Evolutionary conservation across 1,140 invertebrate species (phyloP), one percentile per base, ranked within the genome.

Genomic region (Neodiprion virginianus): DNA sequence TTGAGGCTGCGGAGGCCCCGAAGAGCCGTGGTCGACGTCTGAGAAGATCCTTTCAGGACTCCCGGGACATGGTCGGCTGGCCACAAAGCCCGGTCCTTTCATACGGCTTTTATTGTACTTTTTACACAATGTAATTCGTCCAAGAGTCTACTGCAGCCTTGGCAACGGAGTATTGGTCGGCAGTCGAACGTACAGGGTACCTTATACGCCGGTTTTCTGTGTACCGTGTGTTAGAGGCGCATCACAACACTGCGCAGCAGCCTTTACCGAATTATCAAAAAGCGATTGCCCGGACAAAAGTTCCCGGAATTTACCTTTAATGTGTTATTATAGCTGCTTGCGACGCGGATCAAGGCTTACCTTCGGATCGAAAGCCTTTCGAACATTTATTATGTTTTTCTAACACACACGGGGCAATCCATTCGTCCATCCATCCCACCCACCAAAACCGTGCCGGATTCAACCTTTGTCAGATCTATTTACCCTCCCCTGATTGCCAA

Each of bases 331-430:
- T 87, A 87, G 85, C 86, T 67, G 47, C n/a, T 47, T n/a, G 61
- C 74, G 47, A 65, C 47, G 14, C 53, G 66, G 74, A 76, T 75
- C 75, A 75, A 77, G 74, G 79, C 77, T 77, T 75, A 78, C 77
- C 74, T 17, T 17, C 53, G 8, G 11, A 61, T 61, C 53, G 7
- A 61, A 61, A 61, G 53, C 11, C 53, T 61, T 61, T 86, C 83
- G 86, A 86, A 87, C 86, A 87, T 88, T 88, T 84, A 88, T 88
- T 87, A 87, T 87, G 82, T 84, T 87, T 87, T 84, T 80, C 83
- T 86, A 85, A 85, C 83, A 83, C 83, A 78, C 78, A 72, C 69
- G 69, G 2, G 12, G 17, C 17, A 69, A 3, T n/a, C 7, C 53
- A n/a, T 61, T 40, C 28, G 1, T 40, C 28, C 28, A 40, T 40